Percentiles rank a stretch among this genome's conserved stretches.
Conservation (phyloP, 2,888 invertebrate genomes). For the Troides aeacus region DNA sequence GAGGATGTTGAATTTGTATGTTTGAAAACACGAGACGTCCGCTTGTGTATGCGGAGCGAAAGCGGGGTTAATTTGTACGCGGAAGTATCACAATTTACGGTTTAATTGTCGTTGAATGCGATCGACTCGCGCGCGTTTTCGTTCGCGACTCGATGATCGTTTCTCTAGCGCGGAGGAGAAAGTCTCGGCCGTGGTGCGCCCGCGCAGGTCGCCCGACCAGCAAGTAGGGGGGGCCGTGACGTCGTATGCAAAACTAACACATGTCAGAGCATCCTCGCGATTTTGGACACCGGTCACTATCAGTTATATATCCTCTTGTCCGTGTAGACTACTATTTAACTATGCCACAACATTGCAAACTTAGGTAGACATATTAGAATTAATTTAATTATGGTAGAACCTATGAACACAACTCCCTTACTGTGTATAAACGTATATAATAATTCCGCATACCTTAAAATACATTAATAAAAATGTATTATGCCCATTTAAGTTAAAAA, state of each 20-base stretch:
- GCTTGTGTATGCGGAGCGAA: conserved; percentile 71
- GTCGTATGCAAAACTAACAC: conserved; percentile 57
- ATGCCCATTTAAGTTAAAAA: too few relatives aligned
- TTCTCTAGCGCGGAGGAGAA: conserved; percentile 77
- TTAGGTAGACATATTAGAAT: too few relatives aligned
- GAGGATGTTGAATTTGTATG: conserved; percentile 38
- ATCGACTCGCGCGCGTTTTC: conserved; percentile 67
- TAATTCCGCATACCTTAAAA: too few relatives aligned
- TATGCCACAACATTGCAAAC: too few relatives aligned
- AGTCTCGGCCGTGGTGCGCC: conserved; percentile 76
- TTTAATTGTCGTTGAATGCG: conserved; percentile 55
- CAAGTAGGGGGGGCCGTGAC: conserved; percentile 59
- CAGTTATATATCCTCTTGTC: not conserved
- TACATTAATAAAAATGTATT: too few relatives aligned
- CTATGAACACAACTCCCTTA: too few relatives aligned
- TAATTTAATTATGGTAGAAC: too few relatives aligned
- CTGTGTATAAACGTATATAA: too few relatives aligned
- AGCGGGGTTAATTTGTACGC: conserved; percentile 57
- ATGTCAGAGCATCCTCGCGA: conserved; percentile 50
- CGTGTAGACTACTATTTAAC: too few relatives aligned
- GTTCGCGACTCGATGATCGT: conserved; percentile 64
- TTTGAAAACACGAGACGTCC: conserved; percentile 57
- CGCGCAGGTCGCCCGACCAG: conserved; percentile 61
- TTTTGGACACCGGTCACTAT: conserved; percentile 15
- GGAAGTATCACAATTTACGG: conserved; percentile 52